These are phyloP conservation scores for Siniperca undulata DNA, from an alignment of 2,797 vertebrate species.

Conservation along the genomic window DNA sequence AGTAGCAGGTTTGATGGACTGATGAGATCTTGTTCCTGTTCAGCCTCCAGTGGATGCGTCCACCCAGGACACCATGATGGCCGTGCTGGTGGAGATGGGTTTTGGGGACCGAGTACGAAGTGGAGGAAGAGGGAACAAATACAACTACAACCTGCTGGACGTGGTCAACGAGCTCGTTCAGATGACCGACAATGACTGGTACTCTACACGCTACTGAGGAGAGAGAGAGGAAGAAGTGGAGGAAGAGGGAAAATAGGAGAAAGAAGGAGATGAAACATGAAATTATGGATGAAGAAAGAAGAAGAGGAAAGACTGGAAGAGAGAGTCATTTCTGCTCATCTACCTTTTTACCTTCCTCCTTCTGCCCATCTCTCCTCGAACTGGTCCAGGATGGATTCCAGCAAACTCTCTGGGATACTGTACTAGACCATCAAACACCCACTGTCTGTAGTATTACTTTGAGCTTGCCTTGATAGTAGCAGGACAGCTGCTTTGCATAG, in stretches of 20 bases:
- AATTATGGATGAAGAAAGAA: background rate
- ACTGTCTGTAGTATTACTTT: slow-evolving; percentile 30
- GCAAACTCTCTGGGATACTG: slow-evolving; percentile 25
- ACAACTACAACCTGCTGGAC: slow-evolving; percentile 92
- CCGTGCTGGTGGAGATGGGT: slow-evolving; percentile 95
- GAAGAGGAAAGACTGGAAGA: background rate
- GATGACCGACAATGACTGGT: slow-evolving; percentile 92
- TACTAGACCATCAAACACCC: slow-evolving; percentile 29
- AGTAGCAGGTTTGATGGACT: background rate
- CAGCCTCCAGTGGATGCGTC: slow-evolving; percentile 85
- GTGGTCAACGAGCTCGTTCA: slow-evolving; percentile 95
- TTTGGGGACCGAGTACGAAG: slow-evolving; percentile 95
- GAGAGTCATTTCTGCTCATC: slow-evolving; percentile 18
- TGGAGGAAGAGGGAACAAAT: too few species aligned
- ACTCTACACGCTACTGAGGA: slow-evolving; percentile 89
- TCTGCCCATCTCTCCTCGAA: slow-evolving; percentile 18
- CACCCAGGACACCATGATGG: slow-evolving; percentile 91
- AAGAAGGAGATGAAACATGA: slow-evolving; percentile 8
- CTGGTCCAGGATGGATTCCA: slow-evolving; percentile 40
- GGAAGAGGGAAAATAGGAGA: background rate
- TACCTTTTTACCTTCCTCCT: slow-evolving; percentile 18
- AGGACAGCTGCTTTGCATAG: slow-evolving; percentile 19
- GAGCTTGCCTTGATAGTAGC: slow-evolving; percentile 17
- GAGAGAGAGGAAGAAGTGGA: background rate
- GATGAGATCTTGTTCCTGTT: slow-evolving; percentile 1